phyloP scores from a whole-genome alignment of 2,113 vertebrate species.

The Platycercus adscitus region DNA sequence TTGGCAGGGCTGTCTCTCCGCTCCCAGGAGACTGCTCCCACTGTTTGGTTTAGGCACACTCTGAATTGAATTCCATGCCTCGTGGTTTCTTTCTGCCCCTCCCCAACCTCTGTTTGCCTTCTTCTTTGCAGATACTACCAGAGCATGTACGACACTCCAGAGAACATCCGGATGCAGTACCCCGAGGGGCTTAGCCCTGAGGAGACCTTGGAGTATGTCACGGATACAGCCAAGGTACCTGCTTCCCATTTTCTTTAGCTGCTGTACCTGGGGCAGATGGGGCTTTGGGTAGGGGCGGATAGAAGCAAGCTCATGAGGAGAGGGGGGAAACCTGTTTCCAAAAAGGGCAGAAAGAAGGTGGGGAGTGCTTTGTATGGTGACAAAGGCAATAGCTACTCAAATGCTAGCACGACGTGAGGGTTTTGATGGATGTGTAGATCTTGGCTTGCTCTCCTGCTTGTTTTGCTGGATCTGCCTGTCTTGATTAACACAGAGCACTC shows the following conservation, averaged over 20 bases:
- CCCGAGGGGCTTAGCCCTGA: slow-evolving; percentile 81
- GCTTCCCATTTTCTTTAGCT: neutral
- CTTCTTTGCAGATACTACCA: slow-evolving; percentile 85
- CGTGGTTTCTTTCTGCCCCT: neutral
- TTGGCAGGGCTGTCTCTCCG: neutral
- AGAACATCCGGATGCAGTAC: slow-evolving; percentile 83
- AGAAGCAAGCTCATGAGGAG: neutral
- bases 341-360: neutral
- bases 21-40: neutral
- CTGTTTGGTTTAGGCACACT: neutral
- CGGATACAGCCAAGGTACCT: slow-evolving; percentile 83
- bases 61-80: neutral
- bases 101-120: neutral
- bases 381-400: neutral
- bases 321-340: neutral
- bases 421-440: neutral
- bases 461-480: neutral
- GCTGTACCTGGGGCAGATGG: neutral
- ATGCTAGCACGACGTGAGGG: accelerated
- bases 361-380: neutral
- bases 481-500: neutral
- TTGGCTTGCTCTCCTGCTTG: neutral
- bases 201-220: slow-evolving; percentile 82
- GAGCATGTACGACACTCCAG: slow-evolving; percentile 87
- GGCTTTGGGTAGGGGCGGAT: neutral